A percentile compares a stretch with the other conserved stretches of the same genome.
Evolutionary conservation across 2,888 invertebrate genomes (phyloP).

Genomic region (Mystacides longicornis): DNA sequence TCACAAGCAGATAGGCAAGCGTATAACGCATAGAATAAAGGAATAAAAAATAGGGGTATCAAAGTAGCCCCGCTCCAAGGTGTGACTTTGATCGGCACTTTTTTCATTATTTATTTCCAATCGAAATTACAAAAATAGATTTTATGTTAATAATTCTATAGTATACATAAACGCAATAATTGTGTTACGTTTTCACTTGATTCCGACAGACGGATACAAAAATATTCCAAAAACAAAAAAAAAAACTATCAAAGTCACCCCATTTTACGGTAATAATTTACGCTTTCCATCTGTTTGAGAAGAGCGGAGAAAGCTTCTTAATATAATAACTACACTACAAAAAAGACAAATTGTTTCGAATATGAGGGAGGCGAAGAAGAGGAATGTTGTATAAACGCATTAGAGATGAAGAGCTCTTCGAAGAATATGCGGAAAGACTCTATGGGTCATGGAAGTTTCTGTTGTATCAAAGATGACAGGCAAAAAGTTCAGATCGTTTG

Average conservation of each 20-base stretch:
- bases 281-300: too few relatives aligned
- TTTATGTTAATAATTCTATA: background rate
- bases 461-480: too few relatives aligned
- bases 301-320: too few relatives aligned
- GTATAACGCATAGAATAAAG: background rate
- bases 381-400: too few relatives aligned
- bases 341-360: too few relatives aligned
- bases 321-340: too few relatives aligned
- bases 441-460: too few relatives aligned
- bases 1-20: background rate
- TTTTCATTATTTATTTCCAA: background rate
- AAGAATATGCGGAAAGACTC: too few relatives aligned
- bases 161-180: background rate
- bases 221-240: background rate
- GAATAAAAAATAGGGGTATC: slow-evolving; percentile 1
- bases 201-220: background rate
- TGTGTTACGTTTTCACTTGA: background rate
- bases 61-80: background rate
- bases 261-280: slow-evolving; percentile 6
- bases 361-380: too few relatives aligned
- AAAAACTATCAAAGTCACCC: slow-evolving; percentile 2
- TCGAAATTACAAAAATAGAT: background rate
- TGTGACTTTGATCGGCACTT: background rate
- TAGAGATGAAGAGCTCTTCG: too few relatives aligned
- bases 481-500: too few relatives aligned